A percentile compares a stretch with the other conserved stretches of the same genome.
Conservation (phyloP, 1,140 invertebrate species). For the Globodera rostochiensis region DNA sequence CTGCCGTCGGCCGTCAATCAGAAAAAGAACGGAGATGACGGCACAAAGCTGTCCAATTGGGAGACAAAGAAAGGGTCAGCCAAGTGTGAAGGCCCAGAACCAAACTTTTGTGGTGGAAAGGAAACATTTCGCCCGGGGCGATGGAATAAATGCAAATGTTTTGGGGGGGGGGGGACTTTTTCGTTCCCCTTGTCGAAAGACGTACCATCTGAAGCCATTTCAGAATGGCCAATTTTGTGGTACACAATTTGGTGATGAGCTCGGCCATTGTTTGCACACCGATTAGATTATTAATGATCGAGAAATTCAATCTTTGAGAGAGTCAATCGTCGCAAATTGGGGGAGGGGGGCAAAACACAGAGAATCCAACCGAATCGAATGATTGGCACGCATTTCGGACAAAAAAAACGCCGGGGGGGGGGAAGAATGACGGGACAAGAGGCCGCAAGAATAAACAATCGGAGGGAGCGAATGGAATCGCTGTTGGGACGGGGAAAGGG, state of each 20-base stretch:
- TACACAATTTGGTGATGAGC: constrained; percentile 33
- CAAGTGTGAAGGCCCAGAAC: neutral
- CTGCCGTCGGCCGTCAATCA: constrained; percentile 49
- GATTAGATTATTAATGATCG: too few relatives aligned
- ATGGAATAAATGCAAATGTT: neutral
- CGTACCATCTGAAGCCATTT: constrained; percentile 49
- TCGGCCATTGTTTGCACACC: constrained; percentile 17
- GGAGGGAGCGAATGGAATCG: neutral
- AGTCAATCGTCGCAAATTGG: neutral
- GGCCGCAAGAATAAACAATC: neutral
- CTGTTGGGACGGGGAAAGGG: neutral
- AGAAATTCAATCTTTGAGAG: neutral
- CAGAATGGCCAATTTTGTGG: constrained; percentile 40
- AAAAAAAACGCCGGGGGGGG: too few relatives aligned
- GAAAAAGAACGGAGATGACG: constrained; percentile 46
- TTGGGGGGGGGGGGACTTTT: neutral
- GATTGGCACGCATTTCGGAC: neutral
- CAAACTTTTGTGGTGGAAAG: too few relatives aligned
- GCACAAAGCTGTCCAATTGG: constrained; percentile 45
- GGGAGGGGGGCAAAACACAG: neutral
- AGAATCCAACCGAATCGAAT: neutral
- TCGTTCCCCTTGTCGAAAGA: neutral
- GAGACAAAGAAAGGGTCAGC: neutral
- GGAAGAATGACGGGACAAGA: too few relatives aligned
- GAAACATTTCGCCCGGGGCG: too few relatives aligned